phyloP scores from a whole-genome alignment of 2,113 vertebrate genomes.

The Vicugna pacos region DNA sequence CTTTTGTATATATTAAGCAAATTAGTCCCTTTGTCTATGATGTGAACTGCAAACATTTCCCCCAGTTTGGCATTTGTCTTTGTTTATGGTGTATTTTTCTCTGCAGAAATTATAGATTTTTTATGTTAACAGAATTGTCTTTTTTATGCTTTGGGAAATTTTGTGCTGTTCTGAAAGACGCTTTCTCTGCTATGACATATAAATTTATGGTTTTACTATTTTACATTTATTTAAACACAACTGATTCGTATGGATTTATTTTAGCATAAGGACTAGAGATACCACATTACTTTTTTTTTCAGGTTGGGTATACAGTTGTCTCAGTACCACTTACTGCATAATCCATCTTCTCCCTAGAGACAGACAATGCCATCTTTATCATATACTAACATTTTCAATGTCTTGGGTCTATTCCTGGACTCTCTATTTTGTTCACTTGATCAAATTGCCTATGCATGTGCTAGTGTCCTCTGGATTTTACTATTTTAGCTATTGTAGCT shows the following conservation, averaged over 20 bases:
- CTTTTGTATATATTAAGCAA: constrained; percentile 67
- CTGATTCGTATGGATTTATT: constrained; percentile 62
- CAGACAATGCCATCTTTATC: constrained; percentile 55
- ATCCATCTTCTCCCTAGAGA: constrained; percentile 36
- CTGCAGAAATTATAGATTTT: constrained; percentile 77
- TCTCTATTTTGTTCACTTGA: constrained; percentile 45
- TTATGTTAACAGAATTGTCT: constrained; percentile 64
- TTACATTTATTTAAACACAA: constrained; percentile 71
- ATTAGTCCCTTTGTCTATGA: constrained; percentile 60
- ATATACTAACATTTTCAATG: constrained; percentile 39
- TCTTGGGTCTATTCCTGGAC: constrained; percentile 44
- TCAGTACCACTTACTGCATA: constrained; percentile 23
- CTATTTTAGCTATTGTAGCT: constrained; percentile 56
- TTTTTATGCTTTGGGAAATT: constrained; percentile 67
- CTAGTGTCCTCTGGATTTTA: constrained; percentile 49
- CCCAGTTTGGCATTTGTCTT: constrained; percentile 64
- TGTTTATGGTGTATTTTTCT: constrained; percentile 64
- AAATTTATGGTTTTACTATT: constrained; percentile 60
- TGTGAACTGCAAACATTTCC: constrained; percentile 36
- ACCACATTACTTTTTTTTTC: constrained; percentile 48
- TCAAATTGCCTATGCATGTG: not conserved
- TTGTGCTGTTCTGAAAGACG: constrained; percentile 56
- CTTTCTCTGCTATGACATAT: not conserved
- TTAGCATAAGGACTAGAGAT: constrained; percentile 29
- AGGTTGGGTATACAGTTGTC: constrained; percentile 51